Evolutionary conservation across 2,888 invertebrate species (phyloP).

Genomic region (Bimastos eiseni): DNA sequence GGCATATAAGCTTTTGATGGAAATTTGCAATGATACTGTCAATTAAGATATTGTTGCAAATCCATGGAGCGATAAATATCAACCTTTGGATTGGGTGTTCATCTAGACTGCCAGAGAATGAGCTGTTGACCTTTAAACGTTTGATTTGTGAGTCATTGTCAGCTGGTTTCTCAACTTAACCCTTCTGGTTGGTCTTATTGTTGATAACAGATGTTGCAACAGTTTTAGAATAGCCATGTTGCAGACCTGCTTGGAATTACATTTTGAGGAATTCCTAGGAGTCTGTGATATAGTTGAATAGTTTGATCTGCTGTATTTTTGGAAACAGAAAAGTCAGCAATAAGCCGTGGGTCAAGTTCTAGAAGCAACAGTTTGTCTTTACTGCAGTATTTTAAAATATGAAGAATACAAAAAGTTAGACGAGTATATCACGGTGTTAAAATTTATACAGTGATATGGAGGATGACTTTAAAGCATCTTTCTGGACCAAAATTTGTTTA

Average conservation of each 20-base stretch:
- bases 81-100: constrained; percentile 3
- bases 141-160: not conserved
- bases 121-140: not conserved
- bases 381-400: not conserved
- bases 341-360: not conserved
- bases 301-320: not conserved
- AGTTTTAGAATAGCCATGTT: not conserved
- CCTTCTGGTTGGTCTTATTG: not conserved
- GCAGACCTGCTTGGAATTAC: not conserved
- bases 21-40: not conserved
- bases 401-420: not conserved
- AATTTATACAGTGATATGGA: not conserved
- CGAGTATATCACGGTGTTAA: not conserved
- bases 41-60: not conserved
- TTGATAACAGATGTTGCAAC: not conserved
- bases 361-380: not conserved
- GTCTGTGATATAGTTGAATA: not conserved
- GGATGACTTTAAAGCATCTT: not conserved
- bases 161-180: not conserved
- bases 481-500: constrained; percentile 13
- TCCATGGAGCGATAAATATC: not conserved
- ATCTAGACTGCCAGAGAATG: not conserved
- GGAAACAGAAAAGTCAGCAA: not conserved
- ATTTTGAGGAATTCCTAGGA: not conserved
- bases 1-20: not conserved